Evolutionary conservation across 1,140 invertebrate genomes (phyloP).

Genomic region (Hormaphis cornu): DNA sequence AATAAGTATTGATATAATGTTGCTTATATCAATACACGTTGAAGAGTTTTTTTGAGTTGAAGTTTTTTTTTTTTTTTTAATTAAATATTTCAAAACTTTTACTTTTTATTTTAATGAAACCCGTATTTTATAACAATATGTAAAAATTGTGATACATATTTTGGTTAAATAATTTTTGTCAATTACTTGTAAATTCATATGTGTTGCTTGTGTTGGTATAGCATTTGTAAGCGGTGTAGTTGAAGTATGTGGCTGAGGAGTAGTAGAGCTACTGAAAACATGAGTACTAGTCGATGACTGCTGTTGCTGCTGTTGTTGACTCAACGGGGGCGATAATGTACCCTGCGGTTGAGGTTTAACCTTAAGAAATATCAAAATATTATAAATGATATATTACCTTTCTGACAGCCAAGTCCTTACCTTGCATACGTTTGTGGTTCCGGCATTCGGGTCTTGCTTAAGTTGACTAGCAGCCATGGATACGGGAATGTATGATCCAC

Average conservation of each 20-base stretch:
- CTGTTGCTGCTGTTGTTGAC: slow-evolving; percentile 16
- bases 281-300: slow-evolving; percentile 10
- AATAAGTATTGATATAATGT: no score
- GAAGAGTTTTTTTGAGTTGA: no score
- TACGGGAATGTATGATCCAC: slow-evolving; percentile 21
- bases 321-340: slow-evolving; percentile 20
- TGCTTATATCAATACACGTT: no score
- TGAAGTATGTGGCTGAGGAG: slow-evolving; percentile 23
- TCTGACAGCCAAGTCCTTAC: slow-evolving; percentile 9
- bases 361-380: slow-evolving; percentile 28
- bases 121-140: no score
- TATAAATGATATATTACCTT: slow-evolving; percentile 19
- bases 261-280: slow-evolving; percentile 15
- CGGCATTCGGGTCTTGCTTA: slow-evolving; percentile 27
- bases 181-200: slow-evolving; percentile 29
- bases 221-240: slow-evolving; percentile 17
- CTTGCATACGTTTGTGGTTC: slow-evolving; percentile 31
- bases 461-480: slow-evolving; percentile 25
- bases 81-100: no score
- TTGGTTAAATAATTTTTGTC: neutral
- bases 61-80: no score
- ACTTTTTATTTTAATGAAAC: no score
- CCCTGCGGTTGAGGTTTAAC: slow-evolving; percentile 31
- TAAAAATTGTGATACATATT: neutral
- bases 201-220: slow-evolving; percentile 23